A percentile compares a stretch with the other conserved stretches of the same genome.
phyloP scores from a whole-genome alignment of 2,797 vertebrate species.

The Acropternis orthonyx region DNA sequence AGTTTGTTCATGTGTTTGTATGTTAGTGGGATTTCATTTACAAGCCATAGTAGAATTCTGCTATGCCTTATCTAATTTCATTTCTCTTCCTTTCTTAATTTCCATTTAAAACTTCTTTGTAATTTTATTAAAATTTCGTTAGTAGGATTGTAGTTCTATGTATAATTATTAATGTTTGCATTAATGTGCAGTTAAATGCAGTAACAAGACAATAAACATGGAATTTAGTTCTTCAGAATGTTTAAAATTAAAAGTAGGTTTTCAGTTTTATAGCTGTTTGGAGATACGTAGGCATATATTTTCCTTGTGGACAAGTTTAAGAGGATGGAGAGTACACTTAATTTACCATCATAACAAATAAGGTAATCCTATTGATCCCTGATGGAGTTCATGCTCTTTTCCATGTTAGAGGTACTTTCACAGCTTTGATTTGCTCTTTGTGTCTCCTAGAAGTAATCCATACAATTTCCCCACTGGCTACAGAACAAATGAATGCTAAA shows the following conservation, averaged over 20 bases:
- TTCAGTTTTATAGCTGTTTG: not conserved
- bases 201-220: not conserved
- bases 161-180: not conserved
- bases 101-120: not conserved
- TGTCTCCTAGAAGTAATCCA: not conserved
- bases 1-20: not conserved
- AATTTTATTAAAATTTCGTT: not conserved
- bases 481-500: not conserved
- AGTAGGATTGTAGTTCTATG: not conserved
- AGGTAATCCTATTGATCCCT: not conserved
- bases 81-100: not conserved
- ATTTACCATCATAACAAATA: not conserved
- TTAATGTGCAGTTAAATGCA: not conserved
- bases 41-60: not conserved
- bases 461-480: not conserved
- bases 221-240: not conserved
- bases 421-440: not conserved
- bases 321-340: not conserved
- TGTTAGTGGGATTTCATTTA: not conserved
- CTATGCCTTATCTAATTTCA: not conserved
- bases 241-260: not conserved
- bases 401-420: fast-evolving
- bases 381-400: not conserved
- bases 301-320: not conserved
- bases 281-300: not conserved